Conservation (phyloP, 2,888 invertebrate genomes). For the Microplitis manilae region DNA sequence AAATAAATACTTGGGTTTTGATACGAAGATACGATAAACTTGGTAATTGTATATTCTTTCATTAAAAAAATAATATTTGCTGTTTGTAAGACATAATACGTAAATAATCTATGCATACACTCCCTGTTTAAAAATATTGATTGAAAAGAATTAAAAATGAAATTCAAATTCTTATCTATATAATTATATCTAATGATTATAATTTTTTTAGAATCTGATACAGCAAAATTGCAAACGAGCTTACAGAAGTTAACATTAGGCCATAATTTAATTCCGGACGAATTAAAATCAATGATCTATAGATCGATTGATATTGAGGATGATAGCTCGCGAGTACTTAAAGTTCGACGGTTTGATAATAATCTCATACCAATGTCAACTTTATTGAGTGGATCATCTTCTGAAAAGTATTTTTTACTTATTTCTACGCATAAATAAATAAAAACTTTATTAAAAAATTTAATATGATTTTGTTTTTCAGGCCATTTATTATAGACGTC, state of each 20-base stretch:
- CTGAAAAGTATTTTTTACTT: slow-evolving; percentile 58
- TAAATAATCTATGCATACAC: too few relatives aligned
- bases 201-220: slow-evolving; percentile 52
- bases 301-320: slow-evolving; percentile 57
- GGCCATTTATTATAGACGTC: slow-evolving; percentile 71
- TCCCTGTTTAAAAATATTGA: too few relatives aligned
- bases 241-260: slow-evolving; percentile 56
- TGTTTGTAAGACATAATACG: too few relatives aligned
- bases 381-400: slow-evolving; percentile 66
- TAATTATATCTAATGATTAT: background rate
- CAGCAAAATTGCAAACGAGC: slow-evolving; percentile 51
- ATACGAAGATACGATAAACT: slow-evolving; percentile 61
- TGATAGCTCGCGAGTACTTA: slow-evolving; percentile 70
- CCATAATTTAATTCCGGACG: slow-evolving; percentile 56
- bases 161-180: too few relatives aligned
- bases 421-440: background rate
- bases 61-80: background rate
- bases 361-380: slow-evolving; percentile 71
- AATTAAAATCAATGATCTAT: slow-evolving; percentile 57
- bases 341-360: slow-evolving; percentile 71
- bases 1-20: slow-evolving; percentile 59
- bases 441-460: background rate
- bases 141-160: too few relatives aligned
- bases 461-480: slow-evolving; percentile 53
- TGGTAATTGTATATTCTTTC: slow-evolving; percentile 50